phyloP scores from a whole-genome alignment of 2,888 invertebrate species.

The Heliconius ethilla region DNA sequence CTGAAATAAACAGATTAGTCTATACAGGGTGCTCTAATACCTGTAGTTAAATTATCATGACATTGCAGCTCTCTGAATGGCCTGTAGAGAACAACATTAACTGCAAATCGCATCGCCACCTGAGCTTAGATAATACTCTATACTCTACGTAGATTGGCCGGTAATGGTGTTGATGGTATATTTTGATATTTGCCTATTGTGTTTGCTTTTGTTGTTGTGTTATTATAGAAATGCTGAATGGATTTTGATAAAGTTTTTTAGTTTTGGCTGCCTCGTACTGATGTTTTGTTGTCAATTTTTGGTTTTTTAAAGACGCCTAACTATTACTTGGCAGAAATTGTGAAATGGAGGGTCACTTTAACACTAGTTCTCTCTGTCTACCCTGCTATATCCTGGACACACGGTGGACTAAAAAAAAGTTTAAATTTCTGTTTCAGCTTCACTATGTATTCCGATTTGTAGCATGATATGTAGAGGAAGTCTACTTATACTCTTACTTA shows the following conservation, averaged over 20 bases:
- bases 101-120: conserved; percentile 43
- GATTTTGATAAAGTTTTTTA: not conserved
- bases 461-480: too few relatives aligned
- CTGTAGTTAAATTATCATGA: conserved; percentile 36
- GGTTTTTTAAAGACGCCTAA: too few relatives aligned
- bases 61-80: conserved; percentile 28
- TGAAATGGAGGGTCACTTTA: too few relatives aligned
- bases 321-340: too few relatives aligned
- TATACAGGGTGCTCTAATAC: conserved; percentile 10
- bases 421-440: too few relatives aligned
- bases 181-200: not conserved
- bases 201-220: not conserved
- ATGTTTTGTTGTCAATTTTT: too few relatives aligned
- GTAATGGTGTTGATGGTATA: not conserved
- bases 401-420: not conserved
- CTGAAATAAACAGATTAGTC: not conserved
- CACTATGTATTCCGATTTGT: too few relatives aligned
- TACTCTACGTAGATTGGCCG: not conserved
- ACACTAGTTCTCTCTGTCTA: too few relatives aligned
- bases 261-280: too few relatives aligned
- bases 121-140: conserved; percentile 40
- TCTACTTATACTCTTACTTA: too few relatives aligned
- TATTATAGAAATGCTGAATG: not conserved
- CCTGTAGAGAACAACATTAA: conserved; percentile 41
- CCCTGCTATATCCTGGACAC: not conserved